phyloP scores from a whole-genome alignment of 1,140 invertebrate genomes.

The Grapholita molesta region DNA sequence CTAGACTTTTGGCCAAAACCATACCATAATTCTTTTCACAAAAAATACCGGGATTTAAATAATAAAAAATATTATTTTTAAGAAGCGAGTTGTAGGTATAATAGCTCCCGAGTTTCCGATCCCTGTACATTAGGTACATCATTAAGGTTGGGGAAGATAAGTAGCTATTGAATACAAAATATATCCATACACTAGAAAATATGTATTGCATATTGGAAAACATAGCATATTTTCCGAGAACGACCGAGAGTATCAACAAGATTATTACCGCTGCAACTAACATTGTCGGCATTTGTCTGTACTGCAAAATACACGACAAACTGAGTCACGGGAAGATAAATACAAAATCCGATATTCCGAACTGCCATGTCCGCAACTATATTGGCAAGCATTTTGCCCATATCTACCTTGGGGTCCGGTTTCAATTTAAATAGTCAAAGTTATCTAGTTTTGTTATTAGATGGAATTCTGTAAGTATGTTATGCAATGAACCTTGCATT shows the following conservation, averaged over 20 bases:
- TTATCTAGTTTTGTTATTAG: neutral
- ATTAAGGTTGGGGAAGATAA: too few relatives aligned
- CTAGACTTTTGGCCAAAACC: too few relatives aligned
- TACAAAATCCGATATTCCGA: neutral
- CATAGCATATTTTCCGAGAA: neutral
- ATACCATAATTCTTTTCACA: too few relatives aligned
- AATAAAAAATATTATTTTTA: too few relatives aligned
- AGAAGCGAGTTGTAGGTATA: too few relatives aligned
- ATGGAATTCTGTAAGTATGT: neutral
- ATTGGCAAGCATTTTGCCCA: neutral
- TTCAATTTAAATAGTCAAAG: neutral
- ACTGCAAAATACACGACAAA: neutral
- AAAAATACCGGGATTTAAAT: too few relatives aligned
- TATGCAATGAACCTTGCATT: too few relatives aligned
- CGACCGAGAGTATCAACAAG: neutral
- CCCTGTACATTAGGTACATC: too few relatives aligned
- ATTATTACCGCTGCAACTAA: neutral
- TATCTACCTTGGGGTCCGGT: neutral
- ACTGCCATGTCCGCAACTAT: slow-evolving; percentile 1
- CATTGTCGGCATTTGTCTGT: slow-evolving; percentile 12
- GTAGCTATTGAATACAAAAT: too few relatives aligned
- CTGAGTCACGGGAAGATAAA: neutral
- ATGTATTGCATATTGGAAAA: too few relatives aligned
- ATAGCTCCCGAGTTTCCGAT: too few relatives aligned
- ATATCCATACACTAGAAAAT: too few relatives aligned